Conservation (phyloP, 2,113 vertebrate genomes). For the Eublepharis macularius region DNA sequence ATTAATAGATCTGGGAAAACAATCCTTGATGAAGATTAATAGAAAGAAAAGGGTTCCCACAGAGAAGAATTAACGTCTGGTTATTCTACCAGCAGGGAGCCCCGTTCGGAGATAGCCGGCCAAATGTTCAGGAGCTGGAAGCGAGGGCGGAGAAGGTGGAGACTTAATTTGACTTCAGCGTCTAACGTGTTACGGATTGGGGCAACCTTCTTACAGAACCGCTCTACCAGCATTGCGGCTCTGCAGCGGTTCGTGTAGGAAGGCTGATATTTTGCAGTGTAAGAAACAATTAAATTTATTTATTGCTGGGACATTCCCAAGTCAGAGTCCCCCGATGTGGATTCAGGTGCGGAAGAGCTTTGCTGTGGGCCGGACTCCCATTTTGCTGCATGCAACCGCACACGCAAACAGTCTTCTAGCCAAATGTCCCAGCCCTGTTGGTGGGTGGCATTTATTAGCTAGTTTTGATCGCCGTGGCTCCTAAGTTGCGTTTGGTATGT, state of each 20-base stretch:
- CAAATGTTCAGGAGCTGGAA: constrained; percentile 45
- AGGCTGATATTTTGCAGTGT: not conserved
- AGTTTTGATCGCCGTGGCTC: not conserved
- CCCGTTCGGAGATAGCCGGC: constrained; percentile 40
- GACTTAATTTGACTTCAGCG: constrained; percentile 8
- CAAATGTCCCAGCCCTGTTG: not conserved
- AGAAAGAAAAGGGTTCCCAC: constrained; percentile 18
- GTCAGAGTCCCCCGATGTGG: not conserved
- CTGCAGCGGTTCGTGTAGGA: no score
- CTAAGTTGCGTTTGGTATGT: not conserved
- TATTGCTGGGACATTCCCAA: not conserved
- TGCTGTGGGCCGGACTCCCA: not conserved
- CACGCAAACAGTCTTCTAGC: not conserved
- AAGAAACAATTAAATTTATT: not conserved
- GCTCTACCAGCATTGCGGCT: not conserved
- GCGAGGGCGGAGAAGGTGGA: not conserved
- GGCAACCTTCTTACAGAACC: not conserved
- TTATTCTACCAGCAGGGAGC: constrained; percentile 34
- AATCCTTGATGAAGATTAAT: constrained; percentile 40
- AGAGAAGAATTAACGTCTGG: constrained; percentile 34
- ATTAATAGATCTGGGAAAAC: constrained; percentile 51
- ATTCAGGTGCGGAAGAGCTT: not conserved
- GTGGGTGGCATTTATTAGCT: not conserved
- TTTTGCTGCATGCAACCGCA: no score
- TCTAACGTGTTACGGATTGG: constrained; percentile 8